Evolutionary conservation across 2,113 vertebrate genomes (phyloP), one percentile per base, ranked within the genome.

Genomic region (Bungarus multicinctus): DNA sequence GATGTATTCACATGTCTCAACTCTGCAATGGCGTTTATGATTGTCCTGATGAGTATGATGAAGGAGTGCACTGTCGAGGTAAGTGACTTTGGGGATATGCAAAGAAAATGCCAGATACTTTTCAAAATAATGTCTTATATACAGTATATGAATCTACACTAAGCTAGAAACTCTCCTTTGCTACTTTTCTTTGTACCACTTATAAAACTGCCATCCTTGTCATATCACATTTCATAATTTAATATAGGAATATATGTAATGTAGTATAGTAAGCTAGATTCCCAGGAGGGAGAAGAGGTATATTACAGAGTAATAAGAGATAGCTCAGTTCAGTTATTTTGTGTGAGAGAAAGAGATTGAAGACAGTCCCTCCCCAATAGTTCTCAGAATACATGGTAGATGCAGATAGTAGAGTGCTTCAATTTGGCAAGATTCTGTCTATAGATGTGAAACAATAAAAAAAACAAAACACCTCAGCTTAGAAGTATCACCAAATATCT

Each of bases 1-100:
- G 97, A 93, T 99, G 99, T 96, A 98, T 99, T 94, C 99, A 99
- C 95, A 97, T 99, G 96, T 99, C 99, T 94, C 99, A 98, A 92
- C 98, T 99, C 91, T 99, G 99, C 96, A 98, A 99, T 0, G 99
- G 99, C 1, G 95, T 98, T 0, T 96, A 96, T 88, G 99, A 99
- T 97, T 99, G 99, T 93, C 97, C 98, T 0, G 98, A 99, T 5
- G 99, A 99, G 0, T 98, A 97, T 8, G 99, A 99, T 0, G 99
- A 99, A 97, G 99, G 99, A 74, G 98, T 97, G 5, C 99, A 99
- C 86, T 99, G 99, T 96, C 97, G 98, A 97, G 99, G 99, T 99
- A 96, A 98, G 98, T 98, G 4, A 20, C 10, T 90, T 54, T 93
- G n/a, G 8, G 45, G 86, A 52, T 87, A 25, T 20, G 30, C 11